Conservation (phyloP, 2,113 vertebrate genomes). For the Galemys pyrenaicus region DNA sequence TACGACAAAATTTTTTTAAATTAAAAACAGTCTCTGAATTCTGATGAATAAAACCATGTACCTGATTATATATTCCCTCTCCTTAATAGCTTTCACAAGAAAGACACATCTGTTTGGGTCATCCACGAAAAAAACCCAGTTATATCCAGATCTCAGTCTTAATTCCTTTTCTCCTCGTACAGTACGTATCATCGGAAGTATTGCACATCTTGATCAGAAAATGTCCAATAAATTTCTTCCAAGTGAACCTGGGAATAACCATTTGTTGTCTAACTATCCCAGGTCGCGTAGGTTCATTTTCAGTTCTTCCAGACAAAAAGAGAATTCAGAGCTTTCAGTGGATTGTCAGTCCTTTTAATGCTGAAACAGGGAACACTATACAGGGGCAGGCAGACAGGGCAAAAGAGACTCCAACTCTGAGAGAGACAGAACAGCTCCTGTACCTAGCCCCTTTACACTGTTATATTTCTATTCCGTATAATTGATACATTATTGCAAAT, state of each 20-base stretch:
- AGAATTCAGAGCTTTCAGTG: too few relatives aligned
- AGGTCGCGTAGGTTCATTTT: too few relatives aligned
- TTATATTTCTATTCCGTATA: too few relatives aligned
- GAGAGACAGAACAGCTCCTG: too few relatives aligned
- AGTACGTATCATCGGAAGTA: background rate
- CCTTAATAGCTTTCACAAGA: background rate
- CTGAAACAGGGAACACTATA: too few relatives aligned
- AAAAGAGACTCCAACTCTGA: too few relatives aligned
- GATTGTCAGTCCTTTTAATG: too few relatives aligned
- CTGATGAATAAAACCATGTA: conserved; percentile 6
- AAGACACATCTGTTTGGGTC: background rate
- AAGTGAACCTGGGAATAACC: background rate
- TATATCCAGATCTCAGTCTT: background rate
- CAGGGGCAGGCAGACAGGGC: too few relatives aligned
- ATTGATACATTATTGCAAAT: too few relatives aligned
- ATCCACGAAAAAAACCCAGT: background rate
- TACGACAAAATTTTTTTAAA: background rate
- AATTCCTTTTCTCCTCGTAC: background rate
- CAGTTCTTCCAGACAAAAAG: too few relatives aligned
- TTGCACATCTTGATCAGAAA: background rate
- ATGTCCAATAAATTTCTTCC: background rate
- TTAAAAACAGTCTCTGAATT: background rate
- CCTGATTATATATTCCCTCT: background rate
- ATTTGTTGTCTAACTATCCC: background rate
- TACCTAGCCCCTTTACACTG: too few relatives aligned